Percentiles rank a stretch among this genome's conserved stretches.
phyloP scores from a whole-genome alignment of 1,140 invertebrate species.

The Ridgeia piscesae region DNA sequence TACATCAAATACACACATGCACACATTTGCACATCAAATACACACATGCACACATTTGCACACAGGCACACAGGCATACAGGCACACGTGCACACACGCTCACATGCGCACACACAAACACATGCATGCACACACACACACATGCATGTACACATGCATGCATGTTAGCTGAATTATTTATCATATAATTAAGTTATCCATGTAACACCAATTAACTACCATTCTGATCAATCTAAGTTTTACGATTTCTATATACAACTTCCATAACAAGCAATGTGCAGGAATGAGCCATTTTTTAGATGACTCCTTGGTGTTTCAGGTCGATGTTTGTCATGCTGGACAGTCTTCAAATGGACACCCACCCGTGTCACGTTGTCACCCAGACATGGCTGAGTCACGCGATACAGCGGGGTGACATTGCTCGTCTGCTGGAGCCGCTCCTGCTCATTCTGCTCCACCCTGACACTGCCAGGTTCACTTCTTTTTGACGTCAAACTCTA shows the following conservation, averaged over 20 bases:
- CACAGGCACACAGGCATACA: no score
- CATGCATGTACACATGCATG: background rate
- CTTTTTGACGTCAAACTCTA: no score
- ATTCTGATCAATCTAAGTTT: background rate
- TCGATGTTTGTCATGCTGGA: slow-evolving; percentile 77
- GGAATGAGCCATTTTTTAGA: background rate
- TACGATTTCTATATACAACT: no score
- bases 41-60: no score
- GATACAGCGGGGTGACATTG: slow-evolving; percentile 75
- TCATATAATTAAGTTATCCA: background rate
- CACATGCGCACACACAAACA: background rate
- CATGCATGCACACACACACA: background rate
- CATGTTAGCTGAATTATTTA: background rate
- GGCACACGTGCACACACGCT: background rate
- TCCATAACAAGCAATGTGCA: background rate
- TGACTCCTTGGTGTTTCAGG: slow-evolving; percentile 52
- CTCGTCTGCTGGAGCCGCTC: slow-evolving; percentile 77
- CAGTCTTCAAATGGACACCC: slow-evolving; percentile 72
- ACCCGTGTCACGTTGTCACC: slow-evolving; percentile 70
- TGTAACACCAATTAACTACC: background rate
- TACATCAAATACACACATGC: no score
- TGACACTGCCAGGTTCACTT: slow-evolving; percentile 70
- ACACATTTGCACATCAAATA: background rate
- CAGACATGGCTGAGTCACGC: slow-evolving; percentile 75
- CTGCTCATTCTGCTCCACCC: slow-evolving; percentile 77